Evolutionary conservation across 2,113 vertebrate species (phyloP), one percentile per base, ranked within the genome.

Genomic region (Cromileptes altivelis): DNA sequence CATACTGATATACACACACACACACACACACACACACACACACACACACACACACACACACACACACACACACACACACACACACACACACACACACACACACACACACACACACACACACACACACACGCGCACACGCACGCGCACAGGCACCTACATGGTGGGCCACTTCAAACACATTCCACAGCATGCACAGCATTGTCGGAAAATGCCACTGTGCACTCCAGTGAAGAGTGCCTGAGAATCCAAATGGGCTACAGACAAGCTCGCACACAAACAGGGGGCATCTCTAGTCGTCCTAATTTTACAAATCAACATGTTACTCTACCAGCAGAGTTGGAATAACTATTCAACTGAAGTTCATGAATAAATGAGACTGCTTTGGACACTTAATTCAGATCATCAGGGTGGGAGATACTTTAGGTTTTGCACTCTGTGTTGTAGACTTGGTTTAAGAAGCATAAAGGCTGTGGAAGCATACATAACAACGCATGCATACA

Each of bases 81-180:
- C 57, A 70, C 62, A 77, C 70, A 70, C 47, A 74, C 69, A 72
- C 58, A 57, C 30, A 53, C 55, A 55, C 45, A 71, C 23, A 78
- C 80, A 88, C 78, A 85, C 15, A 80, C 78, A 77, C 73, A 69
- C 78, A 64, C 30, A 77, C 69, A 72, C 58, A 57, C 30, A 49
- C 55, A 55, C 45, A 71, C 21, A 78, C 80, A 88, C 78, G n/a
- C n/a, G n/a, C n/a, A n/a, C n/a, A n/a, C n/a, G n/a, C n/a, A n/a
- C n/a, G n/a, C n/a, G 70, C 64, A 85, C 78, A 81, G 3, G 17
- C 86, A 92, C 89, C 90, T 91, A 94, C 91, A 94, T 85, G 93
- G 93, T 93, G 91, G 91, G 85, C 94, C 94, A 94, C 95, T 94
- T 95, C 93, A 95, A 95, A 95, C 93, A 90, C 93, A 95, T 96